Base-by-base conservation (phyloP, 1,140 invertebrate species). In the Ips typographus region DNA sequence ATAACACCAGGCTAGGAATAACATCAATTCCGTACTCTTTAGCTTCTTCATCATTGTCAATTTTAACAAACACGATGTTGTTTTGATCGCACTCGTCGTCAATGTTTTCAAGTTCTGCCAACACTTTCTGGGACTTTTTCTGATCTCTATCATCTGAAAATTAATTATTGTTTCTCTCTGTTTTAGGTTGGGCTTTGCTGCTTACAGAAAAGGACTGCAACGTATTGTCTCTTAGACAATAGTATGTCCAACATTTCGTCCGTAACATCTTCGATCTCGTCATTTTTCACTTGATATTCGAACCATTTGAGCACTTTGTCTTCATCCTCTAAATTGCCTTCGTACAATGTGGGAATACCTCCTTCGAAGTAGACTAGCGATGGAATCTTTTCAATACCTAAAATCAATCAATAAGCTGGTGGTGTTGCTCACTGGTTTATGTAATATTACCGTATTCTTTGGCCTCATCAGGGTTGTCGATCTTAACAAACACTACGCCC, bases 181-280 rank as follows among this genome's bases (percentile, higher is more conserved):
- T 52, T 63, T 36, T 40, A 49, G 2, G 2, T 36, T 4, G 8
- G 44, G 22, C 44, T 49, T 49, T 49, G 52, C 73, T 81, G 89
- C 90, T 91, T 85, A 94, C 93, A 95, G 82, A 95, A 95, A 68
- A 95, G 83, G 63, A 94, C 94, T 64, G 93, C 93, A 72, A 96
- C 91, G 78, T 92, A 88, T 1, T 88, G 88, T 87, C 93, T 93
- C 84, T 94, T 94, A 63, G 90, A 88, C 74, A 97, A 91, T 64
- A 97, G 89, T 78, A 95, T 88, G 78, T 96, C 93, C 53, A 97
- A 84, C 94, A 96, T 96, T 83, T 96, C 94, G 80, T 95, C 92
- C 40, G 94, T 96, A 47, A 97, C 90, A 76, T 95, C 93, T 83
- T 96, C 94, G 76, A 97, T 97, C 83, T 96, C 92, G 81, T 96